Evolutionary conservation across 2,797 vertebrate genomes (phyloP), one percentile per base, ranked within the genome.

Genomic region (Euthynnus affinis): DNA sequence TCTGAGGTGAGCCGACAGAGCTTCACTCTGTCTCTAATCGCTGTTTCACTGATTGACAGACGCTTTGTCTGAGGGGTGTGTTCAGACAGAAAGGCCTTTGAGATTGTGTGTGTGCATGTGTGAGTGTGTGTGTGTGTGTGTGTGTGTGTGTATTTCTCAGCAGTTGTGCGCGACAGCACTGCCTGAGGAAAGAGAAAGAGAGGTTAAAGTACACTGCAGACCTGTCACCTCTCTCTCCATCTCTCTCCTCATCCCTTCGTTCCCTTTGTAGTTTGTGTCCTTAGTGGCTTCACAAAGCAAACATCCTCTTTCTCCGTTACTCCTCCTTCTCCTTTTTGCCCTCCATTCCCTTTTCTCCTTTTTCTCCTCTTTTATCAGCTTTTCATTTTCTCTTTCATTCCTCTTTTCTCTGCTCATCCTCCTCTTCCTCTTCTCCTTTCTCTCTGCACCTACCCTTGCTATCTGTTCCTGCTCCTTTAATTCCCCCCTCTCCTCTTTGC

Each of bases 51-150:
- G 85, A 88, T n/a, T 67, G 89, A 87, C 86, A 78, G 56, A 3
- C 0, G 57, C 82, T 86, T 86, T 89, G 87, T 88, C 52, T 71
- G 74, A 80, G 61, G 42, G 56, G 34, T 59, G 78, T 81, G 76
- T 78, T 78, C 52, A 10, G 23, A 58, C 18, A 58, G 22, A 87
- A n/a, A 57, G 53, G 40, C 49, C 57, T 61, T 61, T 69, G 48
- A 60, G 75, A 23, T 25, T 46, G 67, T 53, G 53, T 53, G 32
- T 56, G 42, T 75, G 69, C 71, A 68, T 8, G 53, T 55, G 66
- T 69, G 51, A 20, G 32, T 49, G 27, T 76, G 44, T 48, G 17
- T 48, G 44, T 74, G 71, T 8, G 53, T 55, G 66, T 69, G 51
- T 27, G 32, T 49, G 27, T 76, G 44, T 48, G 17, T 48, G 44